phyloP scores from a whole-genome alignment of 2,888 invertebrate species.

The Frankliniella intonsa region DNA sequence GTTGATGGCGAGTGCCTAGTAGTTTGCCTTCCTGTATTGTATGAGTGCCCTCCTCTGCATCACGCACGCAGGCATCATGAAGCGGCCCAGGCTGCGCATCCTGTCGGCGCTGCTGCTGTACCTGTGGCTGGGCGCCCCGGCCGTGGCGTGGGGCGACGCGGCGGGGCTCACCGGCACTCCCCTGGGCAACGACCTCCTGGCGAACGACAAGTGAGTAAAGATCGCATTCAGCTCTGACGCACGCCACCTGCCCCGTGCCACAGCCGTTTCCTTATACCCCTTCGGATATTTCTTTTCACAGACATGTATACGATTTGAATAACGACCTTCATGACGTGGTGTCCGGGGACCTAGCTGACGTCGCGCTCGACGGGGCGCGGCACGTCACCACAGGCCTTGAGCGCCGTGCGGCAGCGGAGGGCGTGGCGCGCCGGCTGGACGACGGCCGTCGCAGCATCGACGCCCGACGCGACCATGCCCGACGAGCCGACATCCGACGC shows the following conservation, averaged over 20 bases:
- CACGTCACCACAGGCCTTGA: background rate
- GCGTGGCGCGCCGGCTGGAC: background rate
- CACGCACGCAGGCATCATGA: background rate
- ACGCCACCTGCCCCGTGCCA: no score
- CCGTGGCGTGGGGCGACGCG: constrained; percentile 10
- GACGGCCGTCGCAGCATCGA: background rate
- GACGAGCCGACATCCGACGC: no score
- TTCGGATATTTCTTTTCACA: background rate
- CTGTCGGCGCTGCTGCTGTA: constrained; percentile 17
- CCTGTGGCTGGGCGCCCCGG: constrained; percentile 6
- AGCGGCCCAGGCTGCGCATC: constrained; percentile 17
- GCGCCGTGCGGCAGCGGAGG: background rate
- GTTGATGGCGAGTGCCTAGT: no score
- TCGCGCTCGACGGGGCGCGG: background rate
- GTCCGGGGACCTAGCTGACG: no score
- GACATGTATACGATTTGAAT: background rate
- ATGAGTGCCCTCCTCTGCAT: background rate
- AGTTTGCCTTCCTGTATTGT: no score
- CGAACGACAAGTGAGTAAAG: background rate
- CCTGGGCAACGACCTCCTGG: constrained; percentile 11
- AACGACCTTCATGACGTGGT: background rate
- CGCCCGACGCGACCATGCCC: no score
- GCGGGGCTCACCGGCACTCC: background rate
- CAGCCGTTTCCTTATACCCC: no score
- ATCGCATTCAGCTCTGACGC: no score